Evolutionary conservation across 2,888 invertebrate genomes (phyloP).

Genomic region (Alsophila aescularia): DNA sequence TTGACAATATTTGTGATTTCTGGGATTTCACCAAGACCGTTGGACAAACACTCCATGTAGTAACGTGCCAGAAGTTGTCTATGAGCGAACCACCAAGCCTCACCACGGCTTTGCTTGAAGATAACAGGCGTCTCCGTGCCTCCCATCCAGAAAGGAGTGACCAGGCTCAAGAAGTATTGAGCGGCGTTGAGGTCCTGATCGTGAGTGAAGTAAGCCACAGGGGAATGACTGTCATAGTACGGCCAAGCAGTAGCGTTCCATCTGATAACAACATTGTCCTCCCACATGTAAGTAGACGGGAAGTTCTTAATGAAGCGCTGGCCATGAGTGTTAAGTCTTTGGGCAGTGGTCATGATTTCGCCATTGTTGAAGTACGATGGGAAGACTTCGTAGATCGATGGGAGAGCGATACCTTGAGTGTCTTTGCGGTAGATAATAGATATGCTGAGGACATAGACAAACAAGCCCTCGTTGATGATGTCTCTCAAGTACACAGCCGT

Average conservation of each 20-base stretch:
- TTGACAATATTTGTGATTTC: slow-evolving; percentile 78
- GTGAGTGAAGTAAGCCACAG: slow-evolving; percentile 88
- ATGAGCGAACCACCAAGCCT: slow-evolving; percentile 58
- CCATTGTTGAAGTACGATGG: slow-evolving; percentile 89
- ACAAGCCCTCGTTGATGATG: slow-evolving; percentile 88
- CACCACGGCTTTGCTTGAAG: slow-evolving; percentile 31
- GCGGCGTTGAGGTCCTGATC: slow-evolving; percentile 88
- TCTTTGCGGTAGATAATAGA: slow-evolving; percentile 87
- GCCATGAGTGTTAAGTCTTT: slow-evolving; percentile 81
- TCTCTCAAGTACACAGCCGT: slow-evolving; percentile 88
- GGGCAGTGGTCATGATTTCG: slow-evolving; percentile 87
- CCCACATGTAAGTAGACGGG: slow-evolving; percentile 61
- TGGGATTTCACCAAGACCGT: slow-evolving; percentile 87
- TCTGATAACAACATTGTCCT: slow-evolving; percentile 80
- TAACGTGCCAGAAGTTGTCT: slow-evolving; percentile 89
- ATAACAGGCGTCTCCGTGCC: slow-evolving; percentile 79
- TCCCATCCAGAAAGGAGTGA: slow-evolving; percentile 87
- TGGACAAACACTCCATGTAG: slow-evolving; percentile 89
- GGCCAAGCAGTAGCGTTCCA: slow-evolving; percentile 86
- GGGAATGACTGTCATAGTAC: slow-evolving; percentile 81
- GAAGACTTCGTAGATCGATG: slow-evolving; percentile 89
- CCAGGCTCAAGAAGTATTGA: slow-evolving; percentile 86
- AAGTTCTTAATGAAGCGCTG: slow-evolving; percentile 58
- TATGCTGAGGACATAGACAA: slow-evolving; percentile 86
- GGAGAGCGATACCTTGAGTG: slow-evolving; percentile 86